These are phyloP conservation scores for Diadegma fenestrale DNA, from an alignment of 2,888 invertebrate genomes.

Conservation along the genomic window DNA sequence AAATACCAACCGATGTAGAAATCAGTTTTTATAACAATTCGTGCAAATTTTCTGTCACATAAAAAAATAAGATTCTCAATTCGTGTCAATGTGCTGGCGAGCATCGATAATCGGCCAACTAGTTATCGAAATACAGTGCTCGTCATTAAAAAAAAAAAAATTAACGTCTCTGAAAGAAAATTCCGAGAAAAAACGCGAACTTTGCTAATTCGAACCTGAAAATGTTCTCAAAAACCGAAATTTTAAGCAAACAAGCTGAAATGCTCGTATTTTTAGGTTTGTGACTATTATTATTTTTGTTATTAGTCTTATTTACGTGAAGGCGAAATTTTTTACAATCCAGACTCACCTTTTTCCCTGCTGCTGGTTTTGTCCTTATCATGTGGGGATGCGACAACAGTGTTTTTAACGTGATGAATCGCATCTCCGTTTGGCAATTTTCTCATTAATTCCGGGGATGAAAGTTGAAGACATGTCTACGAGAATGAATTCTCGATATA, in stretches of 20 bases:
- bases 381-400: conserved; percentile 76
- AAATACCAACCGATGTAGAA: background rate
- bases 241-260: background rate
- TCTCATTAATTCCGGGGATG: conserved; percentile 83
- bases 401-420: conserved; percentile 78
- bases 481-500: conserved; percentile 46
- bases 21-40: background rate
- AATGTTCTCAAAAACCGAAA: background rate
- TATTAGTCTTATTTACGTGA: background rate
- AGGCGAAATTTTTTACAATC: background rate
- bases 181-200: background rate
- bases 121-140: no score
- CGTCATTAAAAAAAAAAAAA: background rate
- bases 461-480: conserved; percentile 83
- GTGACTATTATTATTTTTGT: conserved; percentile 6
- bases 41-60: background rate
- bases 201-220: background rate
- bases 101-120: no score
- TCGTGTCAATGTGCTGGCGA: no score
- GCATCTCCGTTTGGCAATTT: conserved; percentile 83
- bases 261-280: background rate
- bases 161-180: no score
- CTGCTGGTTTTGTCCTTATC: conserved; percentile 76
- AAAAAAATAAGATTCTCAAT: background rate
- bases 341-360: conserved; percentile 70